Percentiles rank a stretch among this genome's conserved stretches.
phyloP scores from a whole-genome alignment of 2,888 invertebrate genomes.

The Caenorhabditis becei region DNA sequence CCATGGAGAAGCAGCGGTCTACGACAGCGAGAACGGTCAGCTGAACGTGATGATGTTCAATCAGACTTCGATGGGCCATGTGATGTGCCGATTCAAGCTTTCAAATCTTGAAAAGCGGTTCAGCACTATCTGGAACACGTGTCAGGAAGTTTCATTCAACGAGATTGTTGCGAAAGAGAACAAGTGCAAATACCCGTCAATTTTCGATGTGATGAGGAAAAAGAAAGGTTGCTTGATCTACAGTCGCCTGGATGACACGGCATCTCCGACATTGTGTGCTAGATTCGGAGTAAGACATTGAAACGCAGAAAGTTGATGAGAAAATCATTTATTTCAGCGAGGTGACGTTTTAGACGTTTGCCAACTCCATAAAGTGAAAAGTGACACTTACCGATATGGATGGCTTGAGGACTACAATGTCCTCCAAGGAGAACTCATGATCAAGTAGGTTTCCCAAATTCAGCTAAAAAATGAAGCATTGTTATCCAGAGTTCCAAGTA shows the following conservation, averaged over 20 bases:
- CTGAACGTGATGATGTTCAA: slow-evolving; percentile 48
- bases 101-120: slow-evolving; percentile 50
- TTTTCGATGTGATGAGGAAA: slow-evolving; percentile 36
- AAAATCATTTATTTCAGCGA: slow-evolving; percentile 40
- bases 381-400: slow-evolving; percentile 68
- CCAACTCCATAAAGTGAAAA: slow-evolving; percentile 58
- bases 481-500: slow-evolving; percentile 36
- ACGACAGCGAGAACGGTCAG: slow-evolving; percentile 25
- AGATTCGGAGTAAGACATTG: slow-evolving; percentile 45
- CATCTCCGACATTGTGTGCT: slow-evolving; percentile 38
- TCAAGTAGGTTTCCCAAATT: slow-evolving; percentile 46
- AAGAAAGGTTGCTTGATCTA: slow-evolving; percentile 45
- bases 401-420: slow-evolving; percentile 77
- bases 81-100: slow-evolving; percentile 61
- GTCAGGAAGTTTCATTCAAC: slow-evolving; percentile 51
- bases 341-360: slow-evolving; percentile 68
- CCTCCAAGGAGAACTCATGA: slow-evolving; percentile 66
- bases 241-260: slow-evolving; percentile 36
- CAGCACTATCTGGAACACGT: slow-evolving; percentile 54
- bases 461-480: background rate
- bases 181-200: slow-evolving; percentile 33
- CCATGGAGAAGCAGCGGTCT: slow-evolving; percentile 55
- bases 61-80: slow-evolving; percentile 24
- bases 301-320: background rate
- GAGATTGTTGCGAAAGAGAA: slow-evolving; percentile 23